Evolutionary conservation across 92 coral and sea anemone genomes (phyloP), one percentile per base, ranked within the genome.

Genomic region (Meandrina meandrites): DNA sequence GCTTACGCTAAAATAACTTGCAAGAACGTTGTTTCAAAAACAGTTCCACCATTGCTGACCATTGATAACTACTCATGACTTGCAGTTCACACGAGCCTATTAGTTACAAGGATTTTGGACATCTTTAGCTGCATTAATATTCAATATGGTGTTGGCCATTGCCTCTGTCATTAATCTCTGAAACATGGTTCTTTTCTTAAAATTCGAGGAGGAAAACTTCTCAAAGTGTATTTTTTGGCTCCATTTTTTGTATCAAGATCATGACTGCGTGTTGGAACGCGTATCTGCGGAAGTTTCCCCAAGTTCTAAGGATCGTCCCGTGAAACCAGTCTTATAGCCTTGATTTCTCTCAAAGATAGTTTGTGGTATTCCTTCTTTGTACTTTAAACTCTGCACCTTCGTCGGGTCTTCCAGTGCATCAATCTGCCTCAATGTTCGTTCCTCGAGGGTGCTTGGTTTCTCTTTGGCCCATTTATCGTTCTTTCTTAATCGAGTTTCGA

Each of bases 361-460:
- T 79, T 88, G 83, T 8, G 99, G 99, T 34, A 93, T 86, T 16
- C 91, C 94, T 76, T 95, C 94, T 17, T 91, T 82, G 88, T 95
- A 95, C 48, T 96, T 84, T 75, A 97, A 87, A 34, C 94, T 92
- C 73, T 84, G 91, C 17, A 97, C 99, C 40, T 89, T 84, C 4
- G 99, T 97, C 0, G 92, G 92, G 81, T 97, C 99, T 18, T 93
- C 86, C 16, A 92, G 62, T 30, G 93, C 64, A 57, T 95, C 98
- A 28, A 97, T 73, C 85, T 93, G 96, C 81, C 99, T 81, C 24
- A 92, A 89, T 50, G 96, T 92, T 5, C 98, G 97, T 84, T 94
- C 93, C 66, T 97, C 98, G n/a, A 97, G 87, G 5, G 99, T 97
- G 88, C 99, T 97, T 36, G 95, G 97, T 12, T 94, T 91, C 40